These are phyloP conservation scores for Anguilla rostrata DNA, from an alignment of 2,113 vertebrate genomes.

Conservation along the genomic window DNA sequence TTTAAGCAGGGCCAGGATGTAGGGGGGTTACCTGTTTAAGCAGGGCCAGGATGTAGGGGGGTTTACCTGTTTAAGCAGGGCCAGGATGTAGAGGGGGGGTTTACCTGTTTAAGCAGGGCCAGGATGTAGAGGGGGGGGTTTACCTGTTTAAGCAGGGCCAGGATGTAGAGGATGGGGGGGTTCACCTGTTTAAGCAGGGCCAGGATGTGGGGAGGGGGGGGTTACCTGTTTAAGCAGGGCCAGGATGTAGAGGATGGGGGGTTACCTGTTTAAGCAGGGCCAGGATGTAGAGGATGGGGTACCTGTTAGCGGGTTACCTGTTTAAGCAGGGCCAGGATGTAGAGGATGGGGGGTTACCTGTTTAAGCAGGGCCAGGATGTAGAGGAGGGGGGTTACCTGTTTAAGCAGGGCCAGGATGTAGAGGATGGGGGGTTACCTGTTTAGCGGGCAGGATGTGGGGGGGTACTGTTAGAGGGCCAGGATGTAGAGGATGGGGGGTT, in stretches of 20 bases:
- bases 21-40: conserved; percentile 47
- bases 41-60: conserved; percentile 76
- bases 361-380: too few species aligned
- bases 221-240: background rate
- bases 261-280: conserved; percentile 91
- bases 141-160: background rate
- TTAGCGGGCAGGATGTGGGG: conserved; percentile 73
- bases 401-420: conserved; percentile 82
- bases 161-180: background rate
- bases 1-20: background rate
- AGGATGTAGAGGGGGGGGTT: conserved; percentile 81
- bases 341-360: background rate
- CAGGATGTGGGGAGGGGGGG: conserved; percentile 81
- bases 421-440: too few species aligned
- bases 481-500: conserved; percentile 4
- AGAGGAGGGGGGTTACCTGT: background rate
- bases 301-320: background rate
- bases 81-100: background rate
- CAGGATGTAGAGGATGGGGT: conserved; percentile 71
- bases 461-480: conserved; percentile 47
- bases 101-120: conserved; percentile 92
- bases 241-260: background rate
- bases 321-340: too few species aligned
- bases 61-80: conserved; percentile 34
- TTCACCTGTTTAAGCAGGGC: conserved; percentile 92